Evolutionary conservation across 2,113 vertebrate species (phyloP).

Genomic region (Trinectes maculatus): DNA sequence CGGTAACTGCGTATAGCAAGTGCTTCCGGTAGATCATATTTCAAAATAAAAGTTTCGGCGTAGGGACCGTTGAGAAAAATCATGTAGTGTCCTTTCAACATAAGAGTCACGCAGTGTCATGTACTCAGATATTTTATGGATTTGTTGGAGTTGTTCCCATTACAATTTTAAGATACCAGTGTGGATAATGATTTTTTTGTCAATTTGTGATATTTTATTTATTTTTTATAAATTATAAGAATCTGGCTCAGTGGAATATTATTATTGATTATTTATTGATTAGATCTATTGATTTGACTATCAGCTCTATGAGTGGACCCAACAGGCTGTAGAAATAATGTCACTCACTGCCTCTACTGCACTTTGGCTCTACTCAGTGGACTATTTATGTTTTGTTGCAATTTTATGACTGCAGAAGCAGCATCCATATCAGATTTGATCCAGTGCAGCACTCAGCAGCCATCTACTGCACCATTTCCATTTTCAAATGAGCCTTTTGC

Average conservation of each 20-base stretch:
- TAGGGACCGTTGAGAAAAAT: too few species aligned
- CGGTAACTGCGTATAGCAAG: background rate
- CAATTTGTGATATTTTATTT: too few species aligned
- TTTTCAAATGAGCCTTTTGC: conserved; percentile 25
- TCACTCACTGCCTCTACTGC: too few species aligned
- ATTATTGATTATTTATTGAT: too few species aligned
- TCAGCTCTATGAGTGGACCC: too few species aligned
- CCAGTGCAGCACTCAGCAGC: background rate
- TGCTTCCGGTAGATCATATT: conserved; percentile 23
- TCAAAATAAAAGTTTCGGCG: conserved; percentile 66
- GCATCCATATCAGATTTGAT: conserved; percentile 22
- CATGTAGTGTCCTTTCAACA: background rate
- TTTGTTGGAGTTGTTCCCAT: background rate
- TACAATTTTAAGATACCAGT: background rate
- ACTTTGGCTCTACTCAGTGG: too few species aligned
- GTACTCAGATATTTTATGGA: background rate
- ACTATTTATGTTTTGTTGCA: too few species aligned
- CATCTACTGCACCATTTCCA: conserved; percentile 4
- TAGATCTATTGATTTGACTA: too few species aligned
- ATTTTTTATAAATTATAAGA: too few species aligned
- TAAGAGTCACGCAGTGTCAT: background rate
- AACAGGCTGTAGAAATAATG: too few species aligned
- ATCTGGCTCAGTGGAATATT: too few species aligned
- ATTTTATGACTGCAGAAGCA: conserved; percentile 20
- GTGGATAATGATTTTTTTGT: too few species aligned